A percentile compares a stretch with the other conserved stretches of the same genome.
phyloP scores from a whole-genome alignment of 2,797 vertebrate species.

The Rhabdomys pumilio region DNA sequence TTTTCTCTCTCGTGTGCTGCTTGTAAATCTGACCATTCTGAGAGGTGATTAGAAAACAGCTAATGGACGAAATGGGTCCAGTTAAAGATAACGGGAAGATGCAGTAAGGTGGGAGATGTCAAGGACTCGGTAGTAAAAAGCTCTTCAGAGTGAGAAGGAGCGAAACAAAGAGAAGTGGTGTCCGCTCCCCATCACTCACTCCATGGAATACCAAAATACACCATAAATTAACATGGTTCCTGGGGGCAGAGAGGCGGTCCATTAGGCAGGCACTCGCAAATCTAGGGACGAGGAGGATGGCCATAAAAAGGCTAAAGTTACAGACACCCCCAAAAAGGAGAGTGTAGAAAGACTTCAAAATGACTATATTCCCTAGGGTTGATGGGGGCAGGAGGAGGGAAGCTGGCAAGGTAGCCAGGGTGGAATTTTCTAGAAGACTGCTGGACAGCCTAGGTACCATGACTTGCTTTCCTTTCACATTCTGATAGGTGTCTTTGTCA shows the following conservation, averaged over 20 bases:
- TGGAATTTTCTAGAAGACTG: slow-evolving; percentile 52
- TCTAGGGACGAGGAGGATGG: slow-evolving; percentile 25
- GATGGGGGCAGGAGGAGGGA: neutral
- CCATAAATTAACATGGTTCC: slow-evolving; percentile 64
- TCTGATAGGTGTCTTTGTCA: neutral
- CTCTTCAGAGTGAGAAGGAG: slow-evolving; percentile 40
- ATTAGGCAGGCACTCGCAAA: slow-evolving; percentile 62
- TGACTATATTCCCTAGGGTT: neutral
- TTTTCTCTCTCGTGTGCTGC: slow-evolving; percentile 64
- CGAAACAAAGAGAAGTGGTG: slow-evolving; percentile 60
- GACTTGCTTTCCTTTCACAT: neutral
- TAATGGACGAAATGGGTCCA: slow-evolving; percentile 75
- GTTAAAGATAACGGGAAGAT: slow-evolving; percentile 74
- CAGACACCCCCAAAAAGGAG: neutral
- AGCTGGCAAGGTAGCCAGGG: neutral
- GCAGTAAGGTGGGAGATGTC: slow-evolving; percentile 71
- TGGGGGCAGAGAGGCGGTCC: neutral
- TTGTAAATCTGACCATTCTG: slow-evolving; percentile 69
- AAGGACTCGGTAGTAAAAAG: slow-evolving; percentile 64
- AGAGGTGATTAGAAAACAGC: slow-evolving; percentile 33
- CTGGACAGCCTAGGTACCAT: neutral
- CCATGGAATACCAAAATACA: slow-evolving; percentile 50
- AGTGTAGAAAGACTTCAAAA: slow-evolving; percentile 16
- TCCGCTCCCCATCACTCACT: slow-evolving; percentile 19
- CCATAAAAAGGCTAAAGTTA: slow-evolving; percentile 56